Conservation (phyloP, 2,797 vertebrate genomes). For the Bovichtus diacanthus region DNA sequence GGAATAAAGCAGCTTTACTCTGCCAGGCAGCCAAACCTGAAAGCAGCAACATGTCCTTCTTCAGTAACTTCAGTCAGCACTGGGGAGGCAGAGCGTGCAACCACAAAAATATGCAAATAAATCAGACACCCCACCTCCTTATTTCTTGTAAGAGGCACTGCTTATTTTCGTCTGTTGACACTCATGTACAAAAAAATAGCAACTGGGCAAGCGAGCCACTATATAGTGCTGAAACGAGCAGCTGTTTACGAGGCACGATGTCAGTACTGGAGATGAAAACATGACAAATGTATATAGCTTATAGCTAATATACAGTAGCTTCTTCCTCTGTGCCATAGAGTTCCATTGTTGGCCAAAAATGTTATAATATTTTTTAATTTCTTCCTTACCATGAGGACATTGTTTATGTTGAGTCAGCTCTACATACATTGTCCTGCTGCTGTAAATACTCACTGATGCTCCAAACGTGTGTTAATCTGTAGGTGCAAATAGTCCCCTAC, state of each 20-base stretch:
- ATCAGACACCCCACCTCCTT: not conserved
- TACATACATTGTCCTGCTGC: not conserved
- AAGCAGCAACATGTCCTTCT: not conserved
- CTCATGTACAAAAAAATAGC: not conserved
- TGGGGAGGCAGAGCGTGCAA: constrained; percentile 2
- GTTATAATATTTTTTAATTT: not conserved
- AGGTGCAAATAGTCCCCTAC: constrained; percentile 4
- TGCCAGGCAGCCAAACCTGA: not conserved
- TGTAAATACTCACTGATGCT: not conserved
- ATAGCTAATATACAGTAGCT: no score
- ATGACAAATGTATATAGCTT: not conserved
- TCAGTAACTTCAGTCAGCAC: not conserved
- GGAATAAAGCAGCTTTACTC: not conserved
- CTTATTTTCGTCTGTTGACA: not conserved
- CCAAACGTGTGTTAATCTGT: not conserved
- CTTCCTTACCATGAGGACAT: not conserved
- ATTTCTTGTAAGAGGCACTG: constrained; percentile 18
- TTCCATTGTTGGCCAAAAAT: not conserved
- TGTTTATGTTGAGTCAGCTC: not conserved
- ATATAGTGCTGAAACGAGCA: not conserved
- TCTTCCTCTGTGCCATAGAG: not conserved
- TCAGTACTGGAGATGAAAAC: not conserved
- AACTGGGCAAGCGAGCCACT: not conserved
- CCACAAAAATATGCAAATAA: constrained; percentile 31
- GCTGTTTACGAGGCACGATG: not conserved